Evolutionary conservation across 2,797 vertebrate genomes (phyloP).

Genomic region (Enteromius trimaculatus): DNA sequence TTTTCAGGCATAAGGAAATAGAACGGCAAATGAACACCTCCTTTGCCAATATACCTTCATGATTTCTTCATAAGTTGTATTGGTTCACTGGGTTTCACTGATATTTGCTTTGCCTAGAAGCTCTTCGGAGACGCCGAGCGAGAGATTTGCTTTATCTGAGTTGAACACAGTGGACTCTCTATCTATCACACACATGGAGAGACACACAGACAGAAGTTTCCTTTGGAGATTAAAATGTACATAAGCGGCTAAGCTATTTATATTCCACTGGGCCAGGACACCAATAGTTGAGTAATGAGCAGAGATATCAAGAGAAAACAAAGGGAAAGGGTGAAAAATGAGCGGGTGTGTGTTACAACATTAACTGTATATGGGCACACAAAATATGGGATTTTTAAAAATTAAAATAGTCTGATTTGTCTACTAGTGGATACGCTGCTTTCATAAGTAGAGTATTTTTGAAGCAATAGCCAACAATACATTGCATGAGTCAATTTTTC

Average conservation of each 20-base stretch:
- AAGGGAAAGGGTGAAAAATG: not conserved
- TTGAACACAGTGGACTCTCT: not conserved
- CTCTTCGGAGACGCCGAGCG: not conserved
- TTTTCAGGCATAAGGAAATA: conserved; percentile 14
- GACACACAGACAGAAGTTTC: conserved; percentile 6
- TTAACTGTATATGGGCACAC: not conserved
- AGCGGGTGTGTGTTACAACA: not conserved
- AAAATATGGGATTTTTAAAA: not conserved
- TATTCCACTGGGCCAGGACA: conserved; percentile 11
- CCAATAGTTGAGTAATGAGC: not conserved
- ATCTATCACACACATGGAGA: conserved; percentile 24
- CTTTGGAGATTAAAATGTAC: conserved; percentile 3
- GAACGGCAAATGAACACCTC: not conserved
- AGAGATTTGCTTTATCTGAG: conserved; percentile 34
- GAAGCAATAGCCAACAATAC: too few species aligned
- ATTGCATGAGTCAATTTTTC: too few species aligned
- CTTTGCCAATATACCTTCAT: conserved; percentile 4
- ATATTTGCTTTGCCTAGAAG: conserved; percentile 19
- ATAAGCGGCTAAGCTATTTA: conserved; percentile 8
- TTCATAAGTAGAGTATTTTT: too few species aligned
- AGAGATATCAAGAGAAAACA: conserved; percentile 10
- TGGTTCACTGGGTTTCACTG: not conserved
- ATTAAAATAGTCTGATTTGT: not conserved
- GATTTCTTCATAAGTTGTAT: conserved; percentile 20
- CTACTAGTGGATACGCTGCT: not conserved